Evolutionary conservation across 2,888 invertebrate genomes (phyloP), one percentile per base, ranked within the genome.

Genomic region (Rhingia campestris): DNA sequence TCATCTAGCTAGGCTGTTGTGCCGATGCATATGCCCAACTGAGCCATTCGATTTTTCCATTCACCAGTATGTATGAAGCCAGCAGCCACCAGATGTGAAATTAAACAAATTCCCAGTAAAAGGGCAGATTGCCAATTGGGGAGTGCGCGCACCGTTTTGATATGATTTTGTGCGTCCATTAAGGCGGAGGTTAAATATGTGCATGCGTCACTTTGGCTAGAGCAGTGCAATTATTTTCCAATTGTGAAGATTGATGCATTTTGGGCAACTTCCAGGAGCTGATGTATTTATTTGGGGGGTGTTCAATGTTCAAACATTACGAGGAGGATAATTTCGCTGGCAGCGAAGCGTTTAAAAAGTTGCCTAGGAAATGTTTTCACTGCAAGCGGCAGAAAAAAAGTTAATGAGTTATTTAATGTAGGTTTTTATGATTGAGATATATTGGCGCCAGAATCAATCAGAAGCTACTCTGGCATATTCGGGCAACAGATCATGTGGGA

Each of bases 101-200:
- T 59, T 47, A 51, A n/a, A 22, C 22, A 41, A 51, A 67, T 37
- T 63, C 37, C 35, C 45, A 58, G 56, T 75, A 64, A 39, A 70
- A 75, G 81, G 81, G 81, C 81, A 81, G 6, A 4, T 35, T 64
- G 81, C 81, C 81, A 81, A 76, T 61, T 76, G 58, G 47, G 67
- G 53, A 66, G 75, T 73, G 61, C 22, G 22, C 22, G 22, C 30
- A 79, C 37, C 73, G n/a, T 30, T 59, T 33, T 43, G 43, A 49
- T 41, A 33, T 4, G 10, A 32, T 49, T 49, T 30, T 49, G 30
- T 49, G 49, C 49, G 49, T 49, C 32, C 49, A 49, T 22, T 47
- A 47, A 47, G 14, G 22, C 22, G 47, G 14, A 22, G 47, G 22
- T 22, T 47, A 9, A 14, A 32, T 9, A 45, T 3, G 7, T 9